phyloP scores from a whole-genome alignment of 2,113 vertebrate genomes.

The Buteo buteo region DNA sequence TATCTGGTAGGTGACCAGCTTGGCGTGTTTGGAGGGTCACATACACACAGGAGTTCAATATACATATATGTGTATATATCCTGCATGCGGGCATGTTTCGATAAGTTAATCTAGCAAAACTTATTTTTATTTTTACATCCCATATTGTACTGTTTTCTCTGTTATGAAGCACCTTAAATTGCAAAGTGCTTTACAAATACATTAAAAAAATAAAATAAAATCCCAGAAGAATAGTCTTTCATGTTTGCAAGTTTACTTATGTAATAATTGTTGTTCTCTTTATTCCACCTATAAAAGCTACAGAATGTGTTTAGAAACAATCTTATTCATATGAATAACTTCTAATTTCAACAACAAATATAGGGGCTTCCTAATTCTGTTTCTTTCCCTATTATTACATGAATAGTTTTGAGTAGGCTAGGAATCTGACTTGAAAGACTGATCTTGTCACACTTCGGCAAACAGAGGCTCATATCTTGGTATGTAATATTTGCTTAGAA shows the following conservation, averaged over 20 bases:
- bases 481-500: constrained; percentile 1
- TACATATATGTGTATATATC: constrained; percentile 61
- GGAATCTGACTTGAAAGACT: constrained; percentile 17
- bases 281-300: constrained; percentile 29
- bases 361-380: constrained; percentile 17
- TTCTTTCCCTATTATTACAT: constrained; percentile 7
- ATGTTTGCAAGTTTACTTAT: constrained; percentile 60
- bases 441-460: constrained; percentile 5
- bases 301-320: constrained; percentile 44
- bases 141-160: constrained; percentile 61
- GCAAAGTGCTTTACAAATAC: constrained; percentile 54
- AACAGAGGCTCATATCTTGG: background rate
- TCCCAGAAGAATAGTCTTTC: constrained; percentile 62
- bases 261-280: constrained; percentile 53
- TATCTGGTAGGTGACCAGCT: constrained; percentile 69
- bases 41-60: constrained; percentile 57
- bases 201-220: constrained; percentile 68
- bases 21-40: constrained; percentile 60
- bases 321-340: constrained; percentile 5
- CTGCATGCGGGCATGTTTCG: constrained; percentile 60
- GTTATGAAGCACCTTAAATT: constrained; percentile 62
- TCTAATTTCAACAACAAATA: constrained; percentile 1
- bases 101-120: constrained; percentile 58
- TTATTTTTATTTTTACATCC: constrained; percentile 65
- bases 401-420: constrained; percentile 26